These are phyloP conservation scores for Isurus oxyrinchus DNA, from an alignment of 2,113 vertebrate species.

Conservation along the genomic window DNA sequence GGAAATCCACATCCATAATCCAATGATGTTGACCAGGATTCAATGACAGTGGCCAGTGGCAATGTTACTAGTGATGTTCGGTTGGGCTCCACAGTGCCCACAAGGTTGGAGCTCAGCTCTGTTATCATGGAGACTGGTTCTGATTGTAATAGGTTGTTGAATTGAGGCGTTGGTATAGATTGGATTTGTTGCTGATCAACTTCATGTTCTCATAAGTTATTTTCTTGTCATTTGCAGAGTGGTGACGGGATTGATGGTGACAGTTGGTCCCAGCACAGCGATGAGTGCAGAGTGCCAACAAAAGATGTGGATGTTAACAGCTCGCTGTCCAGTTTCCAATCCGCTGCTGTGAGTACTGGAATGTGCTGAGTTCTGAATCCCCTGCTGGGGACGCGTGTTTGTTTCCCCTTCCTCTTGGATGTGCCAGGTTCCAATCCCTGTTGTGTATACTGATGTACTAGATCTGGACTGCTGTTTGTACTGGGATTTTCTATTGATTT, in stretches of 20 bases:
- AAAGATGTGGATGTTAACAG: not conserved
- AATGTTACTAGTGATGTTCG: not conserved
- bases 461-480: not conserved
- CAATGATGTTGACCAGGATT: not conserved
- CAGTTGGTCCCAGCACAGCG: not conserved
- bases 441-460: not conserved
- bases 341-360: not conserved
- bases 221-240: slow-evolving; percentile 7
- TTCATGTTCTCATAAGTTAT: slow-evolving; percentile 1
- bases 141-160: not conserved
- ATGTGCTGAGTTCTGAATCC: too few relatives aligned
- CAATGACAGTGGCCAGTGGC: not conserved
- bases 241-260: not conserved
- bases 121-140: not conserved
- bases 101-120: not conserved
- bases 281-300: not conserved
- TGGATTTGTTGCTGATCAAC: not conserved
- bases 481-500: not conserved
- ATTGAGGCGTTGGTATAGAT: not conserved
- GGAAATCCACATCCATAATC: not conserved
- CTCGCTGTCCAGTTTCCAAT: not conserved
- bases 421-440: not conserved
- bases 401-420: not conserved
- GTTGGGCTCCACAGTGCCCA: not conserved
- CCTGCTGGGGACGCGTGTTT: not conserved